These are phyloP conservation scores for Julus scanicus DNA, from an alignment of 2,888 invertebrate species.

Conservation along the genomic window DNA sequence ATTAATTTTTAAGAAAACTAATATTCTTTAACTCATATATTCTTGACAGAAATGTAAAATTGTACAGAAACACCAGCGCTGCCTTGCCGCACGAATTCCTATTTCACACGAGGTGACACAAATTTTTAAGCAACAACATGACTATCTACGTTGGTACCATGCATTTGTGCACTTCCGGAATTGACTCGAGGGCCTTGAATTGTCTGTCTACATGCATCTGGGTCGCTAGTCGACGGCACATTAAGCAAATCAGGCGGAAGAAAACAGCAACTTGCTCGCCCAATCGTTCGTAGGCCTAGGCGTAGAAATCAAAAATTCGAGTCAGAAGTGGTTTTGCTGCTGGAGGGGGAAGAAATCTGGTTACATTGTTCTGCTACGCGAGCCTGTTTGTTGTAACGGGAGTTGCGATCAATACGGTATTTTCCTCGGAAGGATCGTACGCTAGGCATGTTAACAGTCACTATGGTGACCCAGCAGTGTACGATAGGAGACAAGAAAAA, in stretches of 20 bases:
- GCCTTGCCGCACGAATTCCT: no score
- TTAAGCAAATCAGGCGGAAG: background rate
- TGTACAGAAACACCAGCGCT: no score
- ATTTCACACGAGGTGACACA: no score
- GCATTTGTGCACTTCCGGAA: no score
- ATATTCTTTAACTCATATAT: no score
- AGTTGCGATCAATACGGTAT: background rate
- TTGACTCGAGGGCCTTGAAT: no score
- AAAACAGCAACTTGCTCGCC: background rate
- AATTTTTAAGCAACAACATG: background rate
- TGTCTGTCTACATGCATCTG: no score
- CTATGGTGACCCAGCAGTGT: conserved; percentile 23
- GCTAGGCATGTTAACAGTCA: conserved; percentile 36
- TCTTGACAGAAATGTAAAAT: no score
- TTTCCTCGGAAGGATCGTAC: background rate
- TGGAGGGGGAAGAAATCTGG: background rate
- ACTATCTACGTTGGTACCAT: no score
- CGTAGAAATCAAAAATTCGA: background rate
- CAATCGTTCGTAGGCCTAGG: background rate
- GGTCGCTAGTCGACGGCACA: background rate
- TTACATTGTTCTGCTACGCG: background rate
- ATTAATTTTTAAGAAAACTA: no score
- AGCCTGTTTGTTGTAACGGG: conserved; percentile 39
- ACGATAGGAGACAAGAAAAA: background rate
- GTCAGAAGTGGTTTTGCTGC: conserved; percentile 28